Conservation (phyloP, 1,140 invertebrate species). For the Drosophila azteca region DNA sequence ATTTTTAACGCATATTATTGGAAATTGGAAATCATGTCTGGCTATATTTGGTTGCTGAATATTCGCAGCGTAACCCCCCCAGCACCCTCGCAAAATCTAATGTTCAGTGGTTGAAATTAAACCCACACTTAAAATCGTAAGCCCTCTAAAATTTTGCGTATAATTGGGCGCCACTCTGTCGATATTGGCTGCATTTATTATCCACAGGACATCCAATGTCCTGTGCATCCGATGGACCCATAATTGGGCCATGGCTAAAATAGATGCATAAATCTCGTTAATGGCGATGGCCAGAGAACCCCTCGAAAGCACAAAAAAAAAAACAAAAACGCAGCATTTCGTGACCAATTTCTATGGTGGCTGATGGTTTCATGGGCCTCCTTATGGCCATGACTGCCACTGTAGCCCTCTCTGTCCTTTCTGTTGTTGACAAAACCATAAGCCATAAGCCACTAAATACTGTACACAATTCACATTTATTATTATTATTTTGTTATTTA, state of each 20-base stretch:
- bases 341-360: conserved; percentile 7
- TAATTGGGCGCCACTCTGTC: conserved; percentile 13
- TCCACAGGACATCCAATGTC: conserved; percentile 17
- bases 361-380: not conserved
- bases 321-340: conserved; percentile 6
- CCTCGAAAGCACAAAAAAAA: conserved; percentile 11
- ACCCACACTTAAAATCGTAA: conserved; percentile 16
- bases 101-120: no score
- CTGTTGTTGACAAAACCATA: conserved; percentile 17
- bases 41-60: conserved; percentile 30
- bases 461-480: not conserved
- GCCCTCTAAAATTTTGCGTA: not conserved
- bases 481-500: conserved; percentile 31
- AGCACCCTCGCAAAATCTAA: no score
- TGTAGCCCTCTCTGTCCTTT: not conserved
- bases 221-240: conserved; percentile 4
- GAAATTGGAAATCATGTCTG: no score
- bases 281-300: conserved; percentile 19
- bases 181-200: conserved; percentile 36
- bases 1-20: no score
- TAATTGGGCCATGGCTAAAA: conserved; percentile 57
- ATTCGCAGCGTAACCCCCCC: not conserved
- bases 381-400: no score
- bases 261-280: conserved; percentile 58
- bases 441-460: conserved; percentile 2